Base-by-base conservation (phyloP, 2,888 invertebrate genomes). In the Silvanus unidentatus region DNA sequence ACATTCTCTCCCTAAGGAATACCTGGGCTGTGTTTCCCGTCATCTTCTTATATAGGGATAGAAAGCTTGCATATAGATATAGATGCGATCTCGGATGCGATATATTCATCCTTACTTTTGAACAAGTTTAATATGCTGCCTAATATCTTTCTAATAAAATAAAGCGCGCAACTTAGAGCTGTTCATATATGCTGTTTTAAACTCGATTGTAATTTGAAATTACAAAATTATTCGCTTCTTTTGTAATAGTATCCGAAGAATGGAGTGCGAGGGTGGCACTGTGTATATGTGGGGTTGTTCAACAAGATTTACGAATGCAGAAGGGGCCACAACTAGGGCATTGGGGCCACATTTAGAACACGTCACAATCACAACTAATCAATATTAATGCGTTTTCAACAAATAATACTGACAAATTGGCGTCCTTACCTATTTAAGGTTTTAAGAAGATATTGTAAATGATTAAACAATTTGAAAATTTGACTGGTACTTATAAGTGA, bases 21-120 rank as follows among this genome's bases (percentile, higher is more conserved):
- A 66, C 65, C 67, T 65, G 64, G 63, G 63, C 63, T 50, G 55
- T 59, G 59, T 62, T 63, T 55, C 59, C 54, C 59, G 59, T 56
- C 58, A 56, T 61, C 53, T 50, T 54, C 53, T 52, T 41, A 42
- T 42, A 39, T 13, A 14, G 29, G 12, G 15, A 36, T 14, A 39
- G 22, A 39, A 27, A 39, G 27, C n/a, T 22, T 22, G 22, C 22
- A 22, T 22, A 22, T 8, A 8, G 3, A 22, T 22, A 22, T 22
- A 22, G 3, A 22, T 5, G 8, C 3, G 4, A 22, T 5, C 22
- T 22, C 8, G 22, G 3, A 22, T n/a, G n/a, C n/a, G n/a, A n/a
- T 22, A 22, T 22, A 22, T 22, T 5, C 8, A 22, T 22, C 22
- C 22, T 8, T 22, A 22, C 22, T 22, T 22, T 3, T 22, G 8